Conservation (phyloP, 2,888 invertebrate genomes). For the Diploptera punctata region DNA sequence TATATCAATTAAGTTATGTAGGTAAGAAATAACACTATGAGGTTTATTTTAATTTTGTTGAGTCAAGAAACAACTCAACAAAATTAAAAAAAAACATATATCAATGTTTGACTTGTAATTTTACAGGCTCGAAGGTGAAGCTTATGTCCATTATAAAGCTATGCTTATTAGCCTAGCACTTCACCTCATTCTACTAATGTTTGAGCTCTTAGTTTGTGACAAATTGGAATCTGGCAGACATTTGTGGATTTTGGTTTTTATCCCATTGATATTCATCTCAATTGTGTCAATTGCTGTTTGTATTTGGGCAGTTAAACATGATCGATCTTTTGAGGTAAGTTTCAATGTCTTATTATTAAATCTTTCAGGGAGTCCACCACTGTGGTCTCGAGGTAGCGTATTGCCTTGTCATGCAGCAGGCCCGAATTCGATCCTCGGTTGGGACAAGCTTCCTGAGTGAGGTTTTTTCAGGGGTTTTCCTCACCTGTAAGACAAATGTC, state of each 20-base stretch:
- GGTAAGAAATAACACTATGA: too few relatives aligned
- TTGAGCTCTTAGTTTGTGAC: constrained; percentile 95
- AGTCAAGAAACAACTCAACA: too few relatives aligned
- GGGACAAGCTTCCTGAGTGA: too few relatives aligned
- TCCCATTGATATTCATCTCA: constrained; percentile 95
- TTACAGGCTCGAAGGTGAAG: constrained; percentile 90
- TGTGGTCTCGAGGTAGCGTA: not conserved
- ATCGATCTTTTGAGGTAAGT: constrained; percentile 91
- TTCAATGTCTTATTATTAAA: not conserved
- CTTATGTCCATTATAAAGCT: constrained; percentile 96
- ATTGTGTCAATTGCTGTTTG: constrained; percentile 96
- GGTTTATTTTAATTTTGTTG: too few relatives aligned
- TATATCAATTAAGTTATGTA: too few relatives aligned
- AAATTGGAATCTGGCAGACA: constrained; percentile 88
- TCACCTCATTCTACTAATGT: constrained; percentile 94
- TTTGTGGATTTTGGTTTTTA: constrained; percentile 91
- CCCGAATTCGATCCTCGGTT: not conserved
- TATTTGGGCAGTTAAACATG: constrained; percentile 99
- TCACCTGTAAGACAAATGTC: too few relatives aligned
- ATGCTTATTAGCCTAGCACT: constrained; percentile 96
- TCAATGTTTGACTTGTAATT: constrained; percentile 14
- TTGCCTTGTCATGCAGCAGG: not conserved
- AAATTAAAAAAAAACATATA: too few relatives aligned
- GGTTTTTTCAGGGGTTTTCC: too few relatives aligned
- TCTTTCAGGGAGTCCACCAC: not conserved